Evolutionary conservation across 92 coral and sea anemone species (phyloP), one percentile per base, ranked within the genome.

Genomic region (Siderastrea radians): DNA sequence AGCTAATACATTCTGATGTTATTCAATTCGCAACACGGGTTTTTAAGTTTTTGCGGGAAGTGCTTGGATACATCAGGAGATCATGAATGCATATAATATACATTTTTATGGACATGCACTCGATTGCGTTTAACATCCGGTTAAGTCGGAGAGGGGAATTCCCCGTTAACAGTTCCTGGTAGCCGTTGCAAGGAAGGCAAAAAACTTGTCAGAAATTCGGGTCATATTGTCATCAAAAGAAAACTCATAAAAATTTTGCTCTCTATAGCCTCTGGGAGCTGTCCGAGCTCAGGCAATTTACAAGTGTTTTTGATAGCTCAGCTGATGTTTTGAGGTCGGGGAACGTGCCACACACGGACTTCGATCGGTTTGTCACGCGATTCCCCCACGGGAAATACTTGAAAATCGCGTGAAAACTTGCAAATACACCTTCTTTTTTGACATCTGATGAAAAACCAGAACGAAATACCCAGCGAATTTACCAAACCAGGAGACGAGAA

Each of bases 71-170:
- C 49, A 44, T 47, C 47, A 68, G 50, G 74, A 44, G 15, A 8
- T 4, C 74, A 7, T 68, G 47, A 68, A 68, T 47, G 17, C 17
- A 48, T 38, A 47, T 17, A 47, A 12, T 64, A 64, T 64, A 7
- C 68, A 7, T 13, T 49, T 70, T 3, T 3, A 43, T 10, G 2
- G 13, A 2, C 6, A 9, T 10, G 45, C 38, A 47, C 19, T 16
- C 19, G 71, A 61, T 13, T 45, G 9, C 19, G 12, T 51, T 70
- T 38, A 47, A 74, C 80, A 63, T 84, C 87, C 87, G 80, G 80
- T 84, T 45, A 14, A 84, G 80, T 61, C 6, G 66, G 17, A 84
- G 79, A 84, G 87, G 87, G 87, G 62, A 74, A 48, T 26, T 74
- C 87, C 87, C 87, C 8, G 44, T 38, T 16, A 6, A 2, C 10